Conservation (phyloP, 2,113 vertebrate species). For the Phylloscopus whistleri region DNA sequence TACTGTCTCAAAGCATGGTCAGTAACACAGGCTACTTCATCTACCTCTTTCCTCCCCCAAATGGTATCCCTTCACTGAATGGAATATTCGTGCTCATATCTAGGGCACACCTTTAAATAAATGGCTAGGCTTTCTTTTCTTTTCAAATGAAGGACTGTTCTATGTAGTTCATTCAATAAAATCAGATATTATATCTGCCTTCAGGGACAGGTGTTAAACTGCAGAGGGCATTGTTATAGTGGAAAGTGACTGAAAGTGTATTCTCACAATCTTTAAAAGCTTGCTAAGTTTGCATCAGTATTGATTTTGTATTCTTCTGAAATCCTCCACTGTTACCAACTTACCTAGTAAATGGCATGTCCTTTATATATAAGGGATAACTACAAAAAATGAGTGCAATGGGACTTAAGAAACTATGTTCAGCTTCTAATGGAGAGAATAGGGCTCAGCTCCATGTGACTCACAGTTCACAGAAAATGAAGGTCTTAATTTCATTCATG, state of each 20-base stretch:
- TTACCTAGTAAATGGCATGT: not conserved
- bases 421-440: not conserved
- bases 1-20: not conserved
- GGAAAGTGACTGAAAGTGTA: conserved; percentile 2
- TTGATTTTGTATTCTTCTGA: conserved; percentile 15
- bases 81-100: conserved; percentile 3
- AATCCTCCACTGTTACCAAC: conserved; percentile 24
- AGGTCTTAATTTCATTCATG: not conserved
- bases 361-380: conserved; percentile 34
- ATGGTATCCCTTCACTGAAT: not conserved
- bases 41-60: not conserved
- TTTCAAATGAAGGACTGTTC: not conserved
- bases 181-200: not conserved
- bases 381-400: conserved; percentile 16
- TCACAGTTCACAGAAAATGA: not conserved
- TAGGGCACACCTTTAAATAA: not conserved
- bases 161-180: not conserved
- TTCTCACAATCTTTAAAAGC: not conserved
- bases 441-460: not conserved
- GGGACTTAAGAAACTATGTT: conserved; percentile 18
- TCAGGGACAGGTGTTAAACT: not conserved
- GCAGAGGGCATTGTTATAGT: conserved; percentile 1
- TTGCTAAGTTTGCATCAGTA: not conserved
- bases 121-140: not conserved
- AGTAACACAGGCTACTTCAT: not conserved